Conservation (phyloP, 2,113 vertebrate species). For the Fulmarus glacialis region DNA sequence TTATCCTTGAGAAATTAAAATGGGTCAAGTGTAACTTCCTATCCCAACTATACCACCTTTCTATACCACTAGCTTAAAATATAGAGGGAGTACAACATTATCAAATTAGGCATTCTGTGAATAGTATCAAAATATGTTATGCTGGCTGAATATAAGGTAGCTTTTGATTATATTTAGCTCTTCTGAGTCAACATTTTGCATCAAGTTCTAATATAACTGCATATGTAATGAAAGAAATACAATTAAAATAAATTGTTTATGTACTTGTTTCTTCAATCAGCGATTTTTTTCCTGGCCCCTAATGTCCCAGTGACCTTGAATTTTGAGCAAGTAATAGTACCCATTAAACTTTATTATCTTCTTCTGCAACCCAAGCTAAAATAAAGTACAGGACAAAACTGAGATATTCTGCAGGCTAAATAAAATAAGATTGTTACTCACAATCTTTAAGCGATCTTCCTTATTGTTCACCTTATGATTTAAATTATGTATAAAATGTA, state of each 20-base stretch:
- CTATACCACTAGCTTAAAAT: not conserved
- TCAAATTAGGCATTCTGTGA: not conserved
- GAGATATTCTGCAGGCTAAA: not conserved
- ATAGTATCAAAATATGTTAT: not conserved
- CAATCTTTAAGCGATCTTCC: not conserved
- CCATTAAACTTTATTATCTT: slow-evolving; percentile 13
- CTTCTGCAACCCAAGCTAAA: not conserved
- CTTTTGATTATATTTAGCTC: not conserved
- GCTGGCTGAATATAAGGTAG: not conserved
- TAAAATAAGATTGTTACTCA: not conserved
- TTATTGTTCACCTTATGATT: not conserved
- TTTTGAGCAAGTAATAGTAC: not conserved
- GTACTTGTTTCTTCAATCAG: slow-evolving; percentile 1
- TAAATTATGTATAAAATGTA: not conserved
- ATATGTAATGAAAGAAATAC: not conserved
- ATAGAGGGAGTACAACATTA: not conserved
- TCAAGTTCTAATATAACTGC: not conserved
- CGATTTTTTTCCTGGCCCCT: not conserved
- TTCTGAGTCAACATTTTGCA: not conserved
- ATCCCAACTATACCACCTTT: not conserved
- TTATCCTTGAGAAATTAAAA: not conserved
- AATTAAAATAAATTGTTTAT: not conserved
- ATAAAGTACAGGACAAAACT: not conserved
- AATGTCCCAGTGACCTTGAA: not conserved
- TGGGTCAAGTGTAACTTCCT: not conserved